Base-by-base conservation (phyloP, 2,888 invertebrate species). In the Subacronicta megacephala region DNA sequence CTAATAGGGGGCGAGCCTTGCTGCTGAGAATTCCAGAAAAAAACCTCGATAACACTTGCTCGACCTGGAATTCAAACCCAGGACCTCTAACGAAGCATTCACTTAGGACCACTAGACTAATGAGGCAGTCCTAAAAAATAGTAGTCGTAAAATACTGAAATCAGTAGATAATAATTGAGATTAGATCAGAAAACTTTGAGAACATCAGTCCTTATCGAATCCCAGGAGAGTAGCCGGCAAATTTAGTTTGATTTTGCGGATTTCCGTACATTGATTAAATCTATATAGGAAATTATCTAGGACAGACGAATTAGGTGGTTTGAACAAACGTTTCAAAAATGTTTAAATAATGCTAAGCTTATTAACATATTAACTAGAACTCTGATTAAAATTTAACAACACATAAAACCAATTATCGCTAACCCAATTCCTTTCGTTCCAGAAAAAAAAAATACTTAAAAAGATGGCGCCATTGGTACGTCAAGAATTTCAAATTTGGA, bases 401-500 rank as follows among this genome's bases (percentile, higher is more conserved):
- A 12, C 16, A 0, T 56, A 62, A 60, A 52, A 51, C 35, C 46
- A 53, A 75, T 62, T 44, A 54, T 49, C 46, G 43, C 45, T 23
- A n/a, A 64, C 42, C 37, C 59, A 72, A 57, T 69, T 63, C 51
- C 51, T 55, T 54, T 12, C 66, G 41, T 56, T 63, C 62, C 57
- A 66, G 59, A 64, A 63, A 54, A 57, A 47, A 68, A 73, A 76
- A 62, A 60, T 65, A 72, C 59, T 55, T 51, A 77, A 75, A 80
- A 82, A 81, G 66, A 80, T 82, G 85, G 84, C 85, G 86, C 83
- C 85, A 64, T 47, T 66, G 82, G 85, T 78, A 81, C 83, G 86
- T 72, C 69, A 83, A 78, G 83, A 86, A 88, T 87, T 87, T 77
- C 63, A 83, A 85, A 81, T 81, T 80, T 83, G 85, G 86, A 85